Evolutionary conservation across 1,140 invertebrate genomes (phyloP), one percentile per base, ranked within the genome.

Genomic region (Lasaia peninsularis): DNA sequence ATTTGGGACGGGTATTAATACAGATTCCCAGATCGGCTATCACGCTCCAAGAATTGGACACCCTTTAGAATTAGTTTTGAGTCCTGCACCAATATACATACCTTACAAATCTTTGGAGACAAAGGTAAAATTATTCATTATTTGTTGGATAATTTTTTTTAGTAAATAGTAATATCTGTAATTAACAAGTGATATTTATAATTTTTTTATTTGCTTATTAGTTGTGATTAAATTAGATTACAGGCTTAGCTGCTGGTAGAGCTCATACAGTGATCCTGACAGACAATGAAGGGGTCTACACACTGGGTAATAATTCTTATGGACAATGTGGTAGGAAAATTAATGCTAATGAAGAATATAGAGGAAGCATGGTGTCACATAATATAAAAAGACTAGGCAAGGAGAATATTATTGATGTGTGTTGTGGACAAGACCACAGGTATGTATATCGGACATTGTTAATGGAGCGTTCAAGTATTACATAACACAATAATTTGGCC

Each of bases 321-420:
- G 98, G 98, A 9, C 98, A 99, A 82, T 99, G 98, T 89, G 97
- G 97, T 0, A 89, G 97, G 49, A 90, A 90, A 56, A 93, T 98
- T 66, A 93, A 98, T 65, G 76, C 92, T 16, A 90, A 94, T 71
- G 97, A 99, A 88, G 89, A 94, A 52, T 97, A 96, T 73, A 86
- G 76, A 35, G 90, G 90, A 2, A 94, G 92, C 62, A 90, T 90
- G 70, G 86, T 91, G 2, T 87, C 96, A 21, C 88, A 96, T 88
- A 90, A 93, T 61, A 93, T 97, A 55, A 71, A 77, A 35, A 77
- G 90, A 32, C 85, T 95, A n/a, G 92, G 93, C 64, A 91, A 91
- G 0, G 90, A 91, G 56, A 90, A 90, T 35, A 93, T 96, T 63
- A 80, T 83, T 16, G 84, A 93, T 78, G 91, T 98, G 1, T 86